These are phyloP conservation scores for Drosophila ogumai DNA, from an alignment of 1,140 invertebrate genomes.

Conservation along the genomic window DNA sequence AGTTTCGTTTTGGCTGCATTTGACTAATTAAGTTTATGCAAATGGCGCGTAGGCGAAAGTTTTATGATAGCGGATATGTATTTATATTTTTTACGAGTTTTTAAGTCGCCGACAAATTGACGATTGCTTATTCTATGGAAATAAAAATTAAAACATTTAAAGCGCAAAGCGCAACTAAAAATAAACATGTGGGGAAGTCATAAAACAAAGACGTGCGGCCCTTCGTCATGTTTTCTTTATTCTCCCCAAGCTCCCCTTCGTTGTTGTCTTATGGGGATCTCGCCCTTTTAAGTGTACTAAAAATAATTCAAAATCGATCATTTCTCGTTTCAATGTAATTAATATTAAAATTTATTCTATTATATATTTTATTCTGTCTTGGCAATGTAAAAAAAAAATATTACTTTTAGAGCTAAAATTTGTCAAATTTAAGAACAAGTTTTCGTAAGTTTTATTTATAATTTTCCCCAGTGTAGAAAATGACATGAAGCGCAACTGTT, in stretches of 20 bases:
- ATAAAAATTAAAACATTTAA: constrained; percentile 36
- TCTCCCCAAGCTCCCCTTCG: constrained; percentile 4
- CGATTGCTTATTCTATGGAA: constrained; percentile 24
- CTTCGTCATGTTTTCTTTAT: constrained; percentile 27
- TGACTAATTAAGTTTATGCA: constrained; percentile 56
- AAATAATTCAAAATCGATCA: background rate
- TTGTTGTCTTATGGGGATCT: constrained; percentile 5
- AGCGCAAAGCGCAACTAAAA: constrained; percentile 40
- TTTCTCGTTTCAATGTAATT: background rate
- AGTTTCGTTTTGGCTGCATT: constrained; percentile 33
- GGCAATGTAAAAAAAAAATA: background rate
- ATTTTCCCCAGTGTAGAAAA: constrained; percentile 13
- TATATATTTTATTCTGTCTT: background rate
- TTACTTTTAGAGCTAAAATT: background rate
- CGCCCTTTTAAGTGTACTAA: constrained; percentile 1
- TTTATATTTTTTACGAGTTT: constrained; percentile 41
- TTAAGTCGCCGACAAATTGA: constrained; percentile 52
- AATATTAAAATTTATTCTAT: background rate
- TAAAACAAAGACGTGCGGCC: constrained; percentile 25
- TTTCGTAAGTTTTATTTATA: background rate
- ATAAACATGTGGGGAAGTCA: constrained; percentile 46
- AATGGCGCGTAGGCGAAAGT: constrained; percentile 56
- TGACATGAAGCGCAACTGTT: constrained; percentile 68
- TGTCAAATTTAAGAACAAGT: background rate
- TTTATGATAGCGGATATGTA: constrained; percentile 32